Evolutionary conservation across 92 coral and sea anemone species (phyloP), one percentile per base, ranked within the genome.

Genomic region (Virgularia gustaviana): DNA sequence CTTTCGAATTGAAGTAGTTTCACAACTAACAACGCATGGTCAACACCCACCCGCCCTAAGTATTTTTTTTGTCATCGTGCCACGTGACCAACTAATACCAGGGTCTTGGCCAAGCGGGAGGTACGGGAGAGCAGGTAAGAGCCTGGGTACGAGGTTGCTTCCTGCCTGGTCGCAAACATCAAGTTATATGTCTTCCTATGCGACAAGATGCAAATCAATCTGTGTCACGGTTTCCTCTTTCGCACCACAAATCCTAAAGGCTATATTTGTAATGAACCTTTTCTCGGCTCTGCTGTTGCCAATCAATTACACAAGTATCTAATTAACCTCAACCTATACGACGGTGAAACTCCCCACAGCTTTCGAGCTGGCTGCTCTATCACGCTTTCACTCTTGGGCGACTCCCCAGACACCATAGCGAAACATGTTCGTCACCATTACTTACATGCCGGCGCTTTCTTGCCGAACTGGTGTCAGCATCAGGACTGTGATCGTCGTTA

Each of bases 341-440:
- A 49, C 18, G 89, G 85, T 0, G 86, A 81, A 23, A 54, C 89
- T 11, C 25, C 62, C 32, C 86, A 85, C 63, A 80, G 85, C 66
- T 72, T 80, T 41, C 35, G 68, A 9, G 54, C 73, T 32, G 85
- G 85, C 19, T 72, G 79, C 57, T 72, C 85, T 2, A 80, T 80
- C 49, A 80, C 80, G 36, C 28, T 73, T 20, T 73, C 79, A 6
- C 28, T 80, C 3, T 19, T 73, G 33, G 80, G 79, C 13, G 80
- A 52, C 2, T 63, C 80, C 2, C 20, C 53, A 3, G 81, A 72
- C 3, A 66, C 1, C 30, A 65, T 73, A 44, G 79, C 73, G 10
- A 32, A 34, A 6, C 79, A 80, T 35, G 57, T 80, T 38, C 79
- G 85, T n/a, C 18, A 53, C 67, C 70, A 34, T 47, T 22, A 19